phyloP scores from a whole-genome alignment of 2,797 vertebrate genomes.

The Ptychobarbus kaznakovi region DNA sequence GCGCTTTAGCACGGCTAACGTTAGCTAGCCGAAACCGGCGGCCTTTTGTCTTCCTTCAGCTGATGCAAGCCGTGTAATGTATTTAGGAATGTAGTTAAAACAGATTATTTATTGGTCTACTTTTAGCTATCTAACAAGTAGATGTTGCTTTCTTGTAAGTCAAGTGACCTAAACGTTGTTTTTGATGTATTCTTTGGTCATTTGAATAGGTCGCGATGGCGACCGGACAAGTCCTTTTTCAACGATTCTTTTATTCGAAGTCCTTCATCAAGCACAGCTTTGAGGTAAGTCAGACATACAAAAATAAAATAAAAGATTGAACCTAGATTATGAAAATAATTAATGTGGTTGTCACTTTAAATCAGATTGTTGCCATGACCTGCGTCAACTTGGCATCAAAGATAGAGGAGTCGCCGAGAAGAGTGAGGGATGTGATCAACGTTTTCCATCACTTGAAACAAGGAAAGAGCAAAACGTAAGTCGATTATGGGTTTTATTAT shows the following conservation, averaged over 20 bases:
- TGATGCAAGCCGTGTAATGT: too few relatives aligned
- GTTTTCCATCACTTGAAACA: conserved; percentile 87
- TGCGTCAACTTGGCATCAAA: conserved; percentile 89
- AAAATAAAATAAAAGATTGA: not conserved
- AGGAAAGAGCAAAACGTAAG: conserved; percentile 86
- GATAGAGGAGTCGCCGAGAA: conserved; percentile 85
- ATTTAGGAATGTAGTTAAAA: not conserved
- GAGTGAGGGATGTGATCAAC: conserved; percentile 88
- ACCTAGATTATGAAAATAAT: not conserved
- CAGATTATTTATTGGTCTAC: not conserved
- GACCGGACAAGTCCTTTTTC: conserved; percentile 86
- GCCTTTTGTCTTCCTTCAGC: conserved; percentile 35
- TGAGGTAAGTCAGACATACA: conserved; percentile 75
- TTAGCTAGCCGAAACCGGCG: conserved; percentile 18
- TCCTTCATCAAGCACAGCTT: conserved; percentile 89
- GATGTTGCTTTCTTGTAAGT: not conserved
- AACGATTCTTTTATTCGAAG: conserved; percentile 88
- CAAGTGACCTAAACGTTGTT: not conserved
- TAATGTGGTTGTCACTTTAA: conserved; percentile 56
- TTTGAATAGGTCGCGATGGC: conserved; percentile 85
- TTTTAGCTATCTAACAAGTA: not conserved
- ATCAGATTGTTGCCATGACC: conserved; percentile 89
- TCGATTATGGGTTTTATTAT: not conserved
- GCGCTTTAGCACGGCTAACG: conserved; percentile 7
- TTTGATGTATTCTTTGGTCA: conserved; percentile 19